Conservation (phyloP, 2,113 vertebrate genomes). For the Crypturellus undulatus region DNA sequence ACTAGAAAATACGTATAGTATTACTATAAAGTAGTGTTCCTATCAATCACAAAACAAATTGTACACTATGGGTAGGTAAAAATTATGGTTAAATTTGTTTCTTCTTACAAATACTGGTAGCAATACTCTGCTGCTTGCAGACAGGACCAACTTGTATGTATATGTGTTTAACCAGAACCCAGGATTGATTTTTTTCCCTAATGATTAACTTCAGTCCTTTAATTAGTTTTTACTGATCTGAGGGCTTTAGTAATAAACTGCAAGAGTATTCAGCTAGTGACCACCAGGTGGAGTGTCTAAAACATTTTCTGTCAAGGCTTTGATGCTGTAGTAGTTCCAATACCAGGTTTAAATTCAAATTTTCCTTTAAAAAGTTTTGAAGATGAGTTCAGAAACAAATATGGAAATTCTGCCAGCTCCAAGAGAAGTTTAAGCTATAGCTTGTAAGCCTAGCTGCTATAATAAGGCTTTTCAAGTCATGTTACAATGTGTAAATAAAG, state of each 20-base stretch:
- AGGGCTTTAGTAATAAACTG: not conserved
- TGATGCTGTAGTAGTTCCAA: not conserved
- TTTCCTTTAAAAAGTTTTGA: not conserved
- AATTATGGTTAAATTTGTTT: not conserved
- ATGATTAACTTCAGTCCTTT: not conserved
- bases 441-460: not conserved
- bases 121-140: not conserved
- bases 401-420: not conserved
- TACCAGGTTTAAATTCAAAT: not conserved
- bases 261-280: not conserved
- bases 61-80: not conserved
- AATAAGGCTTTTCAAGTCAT: not conserved
- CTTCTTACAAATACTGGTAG: not conserved
- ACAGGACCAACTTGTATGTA: not conserved
- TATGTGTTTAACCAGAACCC: not conserved
- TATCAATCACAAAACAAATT: constrained; percentile 30
- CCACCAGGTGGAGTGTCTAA: constrained; percentile 67
- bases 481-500: not conserved
- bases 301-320: not conserved
- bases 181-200: too few species aligned
- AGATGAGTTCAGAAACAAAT: not conserved
- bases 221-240: not conserved
- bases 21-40: constrained; percentile 1
- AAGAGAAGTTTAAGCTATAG: not conserved
- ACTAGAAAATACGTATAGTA: not conserved